Base-by-base conservation (phyloP, 2,888 invertebrate species). In the Auanema sp. region DNA sequence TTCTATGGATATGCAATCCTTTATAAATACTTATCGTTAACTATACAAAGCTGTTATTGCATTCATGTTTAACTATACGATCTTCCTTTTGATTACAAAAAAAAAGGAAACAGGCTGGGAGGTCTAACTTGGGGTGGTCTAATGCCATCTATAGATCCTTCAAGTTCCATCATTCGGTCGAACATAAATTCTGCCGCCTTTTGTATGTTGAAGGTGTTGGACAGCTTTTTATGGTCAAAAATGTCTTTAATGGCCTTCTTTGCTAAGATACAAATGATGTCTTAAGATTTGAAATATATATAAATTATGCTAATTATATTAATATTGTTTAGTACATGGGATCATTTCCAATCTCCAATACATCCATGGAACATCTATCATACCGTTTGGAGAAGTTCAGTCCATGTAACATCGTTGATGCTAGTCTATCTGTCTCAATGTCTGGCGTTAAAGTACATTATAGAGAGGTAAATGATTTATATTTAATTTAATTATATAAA, bases 261-360 rank as follows among this genome's bases (percentile, higher is more conserved):
- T 18, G 47, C 11, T 14, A 47, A 24, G 16, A 12, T 12, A 16
- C 50, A n/a, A 16, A 24, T 16, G 16, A 3, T 50, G 21, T 50
- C 24, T 50, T 12, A 16, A 16, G 50, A 16, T n/a, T 50, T 23
- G 11, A 16, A 24, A 50, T 12, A 50, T 16, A 47, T 50, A 21
- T 16, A 24, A 53, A 56, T 23, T 11, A 33, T 18, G 1, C 21
- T 18, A 8, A 8, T 58, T 66, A 8, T 33, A 33, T 8, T 33
- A 33, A 33, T 33, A 33, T 33, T 33, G 8, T 71, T 62, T 69
- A 73, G 73, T 71, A 68, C 49, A 25, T 71, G 43, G 73, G 71
- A 58, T 71, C 71, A 21, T 71, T 73, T 41, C 73, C 73, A 10
- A 69, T 73, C 52, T 69, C 69, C 16, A 67, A 56, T 52, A 55